Conservation (phyloP, 2,113 vertebrate species). For the Cheirogaleus medius region DNA sequence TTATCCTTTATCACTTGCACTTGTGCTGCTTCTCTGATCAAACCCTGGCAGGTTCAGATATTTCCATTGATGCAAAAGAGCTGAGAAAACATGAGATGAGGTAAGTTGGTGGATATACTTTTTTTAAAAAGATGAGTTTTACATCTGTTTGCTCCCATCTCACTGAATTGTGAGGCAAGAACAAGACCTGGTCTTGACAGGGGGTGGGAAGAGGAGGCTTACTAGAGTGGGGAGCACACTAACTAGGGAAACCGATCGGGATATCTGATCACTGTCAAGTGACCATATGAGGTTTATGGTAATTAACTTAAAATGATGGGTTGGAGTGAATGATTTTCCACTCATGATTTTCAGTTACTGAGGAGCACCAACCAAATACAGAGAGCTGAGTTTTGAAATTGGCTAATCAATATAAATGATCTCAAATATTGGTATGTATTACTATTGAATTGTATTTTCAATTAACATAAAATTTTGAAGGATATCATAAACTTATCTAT, state of each 20-base stretch:
- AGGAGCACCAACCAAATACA: not conserved
- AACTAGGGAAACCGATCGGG: not conserved
- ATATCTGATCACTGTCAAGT: not conserved
- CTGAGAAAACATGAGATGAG: not conserved
- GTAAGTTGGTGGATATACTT: not conserved
- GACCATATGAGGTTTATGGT: not conserved
- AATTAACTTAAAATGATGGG: not conserved
- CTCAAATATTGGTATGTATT: not conserved
- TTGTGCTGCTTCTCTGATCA: not conserved
- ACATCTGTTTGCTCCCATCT: not conserved
- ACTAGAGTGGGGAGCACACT: not conserved
- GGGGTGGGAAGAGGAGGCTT: not conserved
- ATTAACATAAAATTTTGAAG: not conserved
- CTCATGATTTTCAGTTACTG: not conserved
- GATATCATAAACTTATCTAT: not conserved
- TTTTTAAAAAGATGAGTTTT: not conserved
- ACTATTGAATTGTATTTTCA: not conserved
- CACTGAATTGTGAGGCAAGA: not conserved
- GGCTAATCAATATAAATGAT: not conserved
- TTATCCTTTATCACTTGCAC: not conserved
- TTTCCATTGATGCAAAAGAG: not conserved
- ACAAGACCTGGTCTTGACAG: not conserved
- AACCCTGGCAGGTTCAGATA: not conserved
- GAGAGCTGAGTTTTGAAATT: not conserved
- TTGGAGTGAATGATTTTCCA: not conserved